phyloP scores from a whole-genome alignment of 2,113 vertebrate species.

The Trematocara marginatum region DNA sequence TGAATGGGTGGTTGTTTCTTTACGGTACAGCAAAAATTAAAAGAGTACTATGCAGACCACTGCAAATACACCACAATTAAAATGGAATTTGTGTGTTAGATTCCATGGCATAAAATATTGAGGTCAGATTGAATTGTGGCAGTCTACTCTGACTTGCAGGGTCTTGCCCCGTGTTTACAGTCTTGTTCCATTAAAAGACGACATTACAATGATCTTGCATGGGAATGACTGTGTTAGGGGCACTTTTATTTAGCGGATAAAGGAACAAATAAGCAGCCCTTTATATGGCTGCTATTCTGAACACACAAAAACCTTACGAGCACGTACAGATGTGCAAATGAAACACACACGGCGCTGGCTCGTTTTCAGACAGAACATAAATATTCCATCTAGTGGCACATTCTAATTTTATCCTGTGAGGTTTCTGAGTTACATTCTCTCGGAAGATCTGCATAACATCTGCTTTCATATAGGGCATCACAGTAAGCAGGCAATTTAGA shows the following conservation, averaged over 20 bases:
- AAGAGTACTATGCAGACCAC: not conserved
- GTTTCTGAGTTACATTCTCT: not conserved
- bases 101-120: not conserved
- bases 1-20: conserved; percentile 48
- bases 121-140: not conserved
- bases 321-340: conserved; percentile 8
- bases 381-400: conserved; percentile 11
- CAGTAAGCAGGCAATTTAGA: conserved; percentile 13
- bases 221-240: not conserved
- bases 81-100: conserved; percentile 23
- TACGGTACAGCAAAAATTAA: conserved; percentile 25
- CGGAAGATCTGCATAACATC: conserved; percentile 16
- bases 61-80: conserved; percentile 28
- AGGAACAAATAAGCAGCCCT: not conserved
- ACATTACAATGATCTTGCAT: not conserved
- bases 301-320: not conserved
- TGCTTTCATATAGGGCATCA: conserved; percentile 2
- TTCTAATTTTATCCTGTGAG: conserved; percentile 27
- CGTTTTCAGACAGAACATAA: conserved; percentile 13
- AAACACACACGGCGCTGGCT: conserved; percentile 15
- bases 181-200: not conserved
- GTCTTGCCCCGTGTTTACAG: not conserved
- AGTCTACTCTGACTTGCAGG: not conserved
- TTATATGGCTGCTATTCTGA: not conserved
- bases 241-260: not conserved